These are phyloP conservation scores for Wasmannia auropunctata DNA, from an alignment of 1,140 invertebrate species.

Conservation along the genomic window DNA sequence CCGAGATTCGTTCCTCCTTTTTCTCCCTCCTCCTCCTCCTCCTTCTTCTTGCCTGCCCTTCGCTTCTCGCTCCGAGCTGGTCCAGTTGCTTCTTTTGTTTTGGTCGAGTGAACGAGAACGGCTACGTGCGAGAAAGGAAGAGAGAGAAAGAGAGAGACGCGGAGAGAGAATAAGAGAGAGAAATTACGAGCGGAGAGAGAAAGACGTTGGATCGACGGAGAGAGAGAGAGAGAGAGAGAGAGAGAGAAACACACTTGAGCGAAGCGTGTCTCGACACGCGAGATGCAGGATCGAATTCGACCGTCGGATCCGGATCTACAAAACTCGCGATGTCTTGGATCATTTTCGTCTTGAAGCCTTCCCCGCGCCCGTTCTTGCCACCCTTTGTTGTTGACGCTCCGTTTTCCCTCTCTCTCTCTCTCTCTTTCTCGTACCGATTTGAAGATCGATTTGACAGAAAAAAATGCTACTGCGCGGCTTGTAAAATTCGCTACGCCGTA, in stretches of 20 bases:
- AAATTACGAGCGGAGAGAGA: constrained; percentile 35
- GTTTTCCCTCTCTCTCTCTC: constrained; percentile 13
- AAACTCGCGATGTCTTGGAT: constrained; percentile 76
- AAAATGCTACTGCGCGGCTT: constrained; percentile 29
- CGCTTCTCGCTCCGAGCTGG: constrained; percentile 35
- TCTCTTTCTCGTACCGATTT: constrained; percentile 45
- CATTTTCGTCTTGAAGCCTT: constrained; percentile 47
- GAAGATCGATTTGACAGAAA: constrained; percentile 37
- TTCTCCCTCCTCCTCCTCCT: constrained; percentile 22
- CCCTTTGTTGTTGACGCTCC: neutral
- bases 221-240: constrained; percentile 59
- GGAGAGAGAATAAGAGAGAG: neutral
- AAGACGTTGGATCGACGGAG: neutral
- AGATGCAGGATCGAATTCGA: constrained; percentile 82
- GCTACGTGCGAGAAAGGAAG: constrained; percentile 5
- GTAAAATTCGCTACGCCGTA: neutral
- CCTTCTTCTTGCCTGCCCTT: constrained; percentile 35
- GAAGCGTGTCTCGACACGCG: constrained; percentile 83
- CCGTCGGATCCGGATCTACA: constrained; percentile 75
- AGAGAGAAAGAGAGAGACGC: neutral
- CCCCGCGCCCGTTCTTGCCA: neutral
- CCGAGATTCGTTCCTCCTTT: constrained; percentile 50
- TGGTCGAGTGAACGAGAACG: constrained; percentile 66
- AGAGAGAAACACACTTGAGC: constrained; percentile 78
- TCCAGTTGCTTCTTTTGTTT: constrained; percentile 78